Evolutionary conservation across 2,797 vertebrate genomes (phyloP).

Genomic region (Etheostoma nigrum): DNA sequence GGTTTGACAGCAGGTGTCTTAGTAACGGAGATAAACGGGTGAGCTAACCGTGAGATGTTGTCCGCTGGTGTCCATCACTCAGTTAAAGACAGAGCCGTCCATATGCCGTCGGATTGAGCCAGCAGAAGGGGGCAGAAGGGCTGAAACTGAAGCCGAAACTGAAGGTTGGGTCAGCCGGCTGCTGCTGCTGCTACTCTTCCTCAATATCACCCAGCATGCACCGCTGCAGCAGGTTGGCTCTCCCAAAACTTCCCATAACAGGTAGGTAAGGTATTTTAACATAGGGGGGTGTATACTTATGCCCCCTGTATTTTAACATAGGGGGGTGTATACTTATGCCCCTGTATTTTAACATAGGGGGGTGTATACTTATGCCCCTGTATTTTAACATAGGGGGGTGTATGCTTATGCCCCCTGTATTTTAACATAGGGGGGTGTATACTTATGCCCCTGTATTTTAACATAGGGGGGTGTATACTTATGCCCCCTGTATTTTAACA

Average conservation of each 20-base stretch:
- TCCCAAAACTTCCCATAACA: conserved; percentile 50
- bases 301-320: too few relatives aligned
- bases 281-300: too few relatives aligned
- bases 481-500: too few relatives aligned
- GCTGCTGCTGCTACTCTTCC: conserved; percentile 52
- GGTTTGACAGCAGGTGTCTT: conserved; percentile 57
- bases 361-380: too few relatives aligned
- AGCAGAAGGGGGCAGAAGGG: neutral
- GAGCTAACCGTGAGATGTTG: conserved; percentile 66
- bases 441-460: too few relatives aligned
- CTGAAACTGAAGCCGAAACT: conserved; percentile 26
- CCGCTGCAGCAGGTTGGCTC: conserved; percentile 27
- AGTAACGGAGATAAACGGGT: neutral
- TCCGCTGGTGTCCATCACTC: conserved; percentile 69
- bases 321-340: too few relatives aligned
- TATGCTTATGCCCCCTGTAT: too few relatives aligned
- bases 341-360: too few relatives aligned
- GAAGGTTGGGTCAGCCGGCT: conserved; percentile 65
- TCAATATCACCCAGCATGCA: conserved; percentile 81
- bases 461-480: too few relatives aligned
- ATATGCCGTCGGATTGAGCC: neutral
- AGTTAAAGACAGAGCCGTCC: conserved; percentile 27
- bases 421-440: too few relatives aligned
- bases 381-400: too few relatives aligned
- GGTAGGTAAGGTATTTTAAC: conserved; percentile 24